These are phyloP conservation scores for Vireo altiloquus DNA, from an alignment of 2,113 vertebrate species.

Conservation along the genomic window DNA sequence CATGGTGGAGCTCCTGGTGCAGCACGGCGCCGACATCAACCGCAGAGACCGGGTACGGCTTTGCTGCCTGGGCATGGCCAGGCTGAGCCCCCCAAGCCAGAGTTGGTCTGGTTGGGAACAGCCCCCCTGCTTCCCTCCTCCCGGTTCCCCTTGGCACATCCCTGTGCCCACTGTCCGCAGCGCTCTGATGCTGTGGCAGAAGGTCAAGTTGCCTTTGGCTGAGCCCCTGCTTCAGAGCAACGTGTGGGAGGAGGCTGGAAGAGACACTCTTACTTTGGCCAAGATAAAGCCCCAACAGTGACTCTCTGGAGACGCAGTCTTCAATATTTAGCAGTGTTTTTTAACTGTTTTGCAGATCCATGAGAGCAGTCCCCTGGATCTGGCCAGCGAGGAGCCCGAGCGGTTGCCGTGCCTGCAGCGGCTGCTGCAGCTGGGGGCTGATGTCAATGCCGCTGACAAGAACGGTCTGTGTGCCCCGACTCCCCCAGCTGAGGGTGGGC, in stretches of 20 bases:
- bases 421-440: slow-evolving; percentile 84
- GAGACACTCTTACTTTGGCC: fast-evolving
- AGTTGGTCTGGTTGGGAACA: neutral
- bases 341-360: slow-evolving; percentile 77
- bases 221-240: fast-evolving
- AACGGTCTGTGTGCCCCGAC: slow-evolving; percentile 63
- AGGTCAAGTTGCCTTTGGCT: neutral
- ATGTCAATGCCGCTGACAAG: slow-evolving; percentile 86
- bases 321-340: neutral
- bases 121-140: neutral
- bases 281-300: fast-evolving
- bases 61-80: fast-evolving
- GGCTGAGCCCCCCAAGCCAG: neutral
- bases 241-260: neutral
- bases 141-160: fast-evolving
- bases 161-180: fast-evolving
- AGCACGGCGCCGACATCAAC: slow-evolving; percentile 84
- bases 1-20: slow-evolving; percentile 82
- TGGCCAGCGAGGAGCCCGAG: slow-evolving; percentile 88
- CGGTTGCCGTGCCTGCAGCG: slow-evolving; percentile 82
- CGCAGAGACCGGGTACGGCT: slow-evolving; percentile 84
- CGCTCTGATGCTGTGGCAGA: neutral
- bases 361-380: slow-evolving; percentile 91
- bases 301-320: neutral
- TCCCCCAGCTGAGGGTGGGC: neutral